Evolutionary conservation across 2,797 vertebrate species (phyloP), one percentile per base, ranked within the genome.

Genomic region (Amazonetta brasiliensis): DNA sequence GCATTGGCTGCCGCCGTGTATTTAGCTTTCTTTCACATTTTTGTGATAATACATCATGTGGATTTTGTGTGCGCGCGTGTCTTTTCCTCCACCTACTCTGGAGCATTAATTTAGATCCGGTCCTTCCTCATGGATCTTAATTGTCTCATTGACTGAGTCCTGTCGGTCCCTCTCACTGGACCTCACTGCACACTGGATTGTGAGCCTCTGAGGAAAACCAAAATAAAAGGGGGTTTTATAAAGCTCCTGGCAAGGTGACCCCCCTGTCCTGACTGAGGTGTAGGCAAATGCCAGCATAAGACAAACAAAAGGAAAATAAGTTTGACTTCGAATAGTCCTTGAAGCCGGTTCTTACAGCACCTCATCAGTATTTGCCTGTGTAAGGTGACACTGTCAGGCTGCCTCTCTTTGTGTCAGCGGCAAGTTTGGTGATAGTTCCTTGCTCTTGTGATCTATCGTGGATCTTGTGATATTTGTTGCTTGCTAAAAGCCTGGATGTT

Each of bases 241-340:
- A 95, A 91, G 56, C 41, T 87, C 23, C 60, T n/a, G 58, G 37
- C 90, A 96, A 93, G 86, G 84, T 94, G 90, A 94, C 83, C 39
- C 41, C 23, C 56, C 78, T 35, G 19, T 91, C 80, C 71, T 90
- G 63, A 63, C 43, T 79, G 75, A 82, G 52, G 23, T 71, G 30
- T 30, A 60, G 67, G 81, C 41, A 89, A 85, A 82, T 77, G 55
- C 52, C 74, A 82, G 26, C 68, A 14, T 41, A 80, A 94, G 73
- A 74, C 60, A 92, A 97, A 84, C 74, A 82, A 82, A n/a, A 48
- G 37, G 48, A 87, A 96, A 96, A 92, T 48, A n/a, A 87, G 25
- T 48, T 89, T 44, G 84, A 89, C 96, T 94, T 96, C 67, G 78
- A 90, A 60, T 92, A 91, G 91, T 62, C 94, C 92, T 94, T 89